phyloP scores from a whole-genome alignment of 2,888 invertebrate species.

The Drosophila birchii region DNA sequence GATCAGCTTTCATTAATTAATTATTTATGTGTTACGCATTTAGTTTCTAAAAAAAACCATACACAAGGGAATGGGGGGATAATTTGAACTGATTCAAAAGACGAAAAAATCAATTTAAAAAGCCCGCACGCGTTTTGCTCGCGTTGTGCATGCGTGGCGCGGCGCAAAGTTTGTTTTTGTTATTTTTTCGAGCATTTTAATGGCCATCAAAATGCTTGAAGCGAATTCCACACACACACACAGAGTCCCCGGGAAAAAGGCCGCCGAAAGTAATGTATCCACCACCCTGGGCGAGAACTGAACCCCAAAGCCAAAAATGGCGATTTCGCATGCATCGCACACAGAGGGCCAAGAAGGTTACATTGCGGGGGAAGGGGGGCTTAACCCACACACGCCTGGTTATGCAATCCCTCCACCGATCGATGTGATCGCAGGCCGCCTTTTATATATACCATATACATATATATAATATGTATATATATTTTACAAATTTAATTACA shows the following conservation, averaged over 20 bases:
- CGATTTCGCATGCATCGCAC: conserved; percentile 68
- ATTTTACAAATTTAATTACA: conserved; percentile 39
- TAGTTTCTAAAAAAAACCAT: conserved; percentile 56
- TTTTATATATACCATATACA: conserved; percentile 2
- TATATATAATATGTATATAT: background rate
- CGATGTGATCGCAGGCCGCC: conserved; percentile 52
- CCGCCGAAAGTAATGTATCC: conserved; percentile 7
- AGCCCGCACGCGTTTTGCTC: conserved; percentile 53
- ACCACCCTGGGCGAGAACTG: conserved; percentile 54
- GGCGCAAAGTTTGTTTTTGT: conserved; percentile 27
- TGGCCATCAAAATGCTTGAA: conserved; percentile 67
- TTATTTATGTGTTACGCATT: conserved; percentile 66
- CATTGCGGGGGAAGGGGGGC: conserved; percentile 22
- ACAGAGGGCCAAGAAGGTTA: conserved; percentile 63
- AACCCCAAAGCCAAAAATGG: conserved; percentile 38
- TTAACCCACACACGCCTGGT: conserved; percentile 44
- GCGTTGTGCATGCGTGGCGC: conserved; percentile 67
- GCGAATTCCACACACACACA: conserved; percentile 10
- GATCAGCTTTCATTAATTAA: conserved; percentile 49
- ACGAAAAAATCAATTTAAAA: conserved; percentile 34
- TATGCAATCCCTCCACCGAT: conserved; percentile 59
- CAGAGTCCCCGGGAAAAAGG: conserved; percentile 15
- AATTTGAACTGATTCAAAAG: conserved; percentile 7
- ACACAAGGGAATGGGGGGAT: background rate
- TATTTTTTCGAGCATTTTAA: conserved; percentile 35